Conservation (phyloP, 2,113 vertebrate species). For the Melanostigma gelatinosum region DNA sequence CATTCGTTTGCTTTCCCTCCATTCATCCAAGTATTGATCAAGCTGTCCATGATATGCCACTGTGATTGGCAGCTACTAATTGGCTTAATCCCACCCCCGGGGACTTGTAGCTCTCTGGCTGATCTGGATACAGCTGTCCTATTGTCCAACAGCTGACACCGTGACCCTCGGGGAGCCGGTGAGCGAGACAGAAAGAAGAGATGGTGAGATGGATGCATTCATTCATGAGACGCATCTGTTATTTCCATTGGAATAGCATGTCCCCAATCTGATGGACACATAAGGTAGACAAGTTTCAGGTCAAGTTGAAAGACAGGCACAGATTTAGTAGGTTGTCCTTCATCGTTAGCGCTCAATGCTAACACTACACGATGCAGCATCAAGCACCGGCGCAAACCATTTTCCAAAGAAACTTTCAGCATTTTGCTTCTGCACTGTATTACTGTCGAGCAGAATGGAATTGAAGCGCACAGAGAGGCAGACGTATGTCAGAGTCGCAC, state of each 20-base stretch:
- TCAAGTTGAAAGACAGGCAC: neutral
- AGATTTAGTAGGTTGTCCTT: neutral
- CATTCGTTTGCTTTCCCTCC: neutral
- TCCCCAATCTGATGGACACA: neutral
- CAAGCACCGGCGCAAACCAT: neutral
- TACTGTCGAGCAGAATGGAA: neutral
- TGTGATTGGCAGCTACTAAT: constrained; percentile 78
- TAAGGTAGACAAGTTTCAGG: neutral
- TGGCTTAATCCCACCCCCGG: constrained; percentile 74
- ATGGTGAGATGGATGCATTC: constrained; percentile 7
- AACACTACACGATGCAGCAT: too few relatives aligned
- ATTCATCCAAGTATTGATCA: constrained; percentile 70
- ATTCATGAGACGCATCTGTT: neutral
- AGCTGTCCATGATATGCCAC: constrained; percentile 63
- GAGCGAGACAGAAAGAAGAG: constrained; percentile 13
- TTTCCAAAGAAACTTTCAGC: neutral
- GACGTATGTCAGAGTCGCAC: constrained; percentile 1
- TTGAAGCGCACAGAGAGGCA: neutral
- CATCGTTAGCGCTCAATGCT: neutral
- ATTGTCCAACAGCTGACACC: constrained; percentile 76
- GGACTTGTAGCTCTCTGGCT: constrained; percentile 54
- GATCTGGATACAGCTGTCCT: constrained; percentile 80
- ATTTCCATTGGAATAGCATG: constrained; percentile 5
- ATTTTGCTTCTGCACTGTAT: neutral
- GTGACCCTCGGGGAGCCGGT: constrained; percentile 51